These are phyloP conservation scores for Pygoscelis adeliae DNA, from an alignment of 2,113 vertebrate species.

Conservation along the genomic window DNA sequence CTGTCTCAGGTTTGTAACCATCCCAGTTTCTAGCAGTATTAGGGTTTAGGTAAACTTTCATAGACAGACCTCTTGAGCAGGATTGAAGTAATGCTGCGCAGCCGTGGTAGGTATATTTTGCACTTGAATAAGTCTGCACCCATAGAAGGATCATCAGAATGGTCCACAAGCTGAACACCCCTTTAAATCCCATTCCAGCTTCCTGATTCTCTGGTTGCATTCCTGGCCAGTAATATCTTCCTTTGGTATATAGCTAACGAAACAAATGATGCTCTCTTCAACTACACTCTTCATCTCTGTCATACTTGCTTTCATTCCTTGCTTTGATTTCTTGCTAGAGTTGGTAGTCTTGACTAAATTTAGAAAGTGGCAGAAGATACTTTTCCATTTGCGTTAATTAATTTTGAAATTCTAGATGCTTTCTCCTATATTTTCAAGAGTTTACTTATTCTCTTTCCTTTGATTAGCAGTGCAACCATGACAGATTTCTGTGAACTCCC, in stretches of 20 bases:
- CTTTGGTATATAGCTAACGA: background rate
- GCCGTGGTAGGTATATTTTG: background rate
- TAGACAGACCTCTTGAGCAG: background rate
- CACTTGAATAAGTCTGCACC: background rate
- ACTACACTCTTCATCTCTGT: background rate
- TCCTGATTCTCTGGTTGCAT: background rate
- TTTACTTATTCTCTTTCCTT: background rate
- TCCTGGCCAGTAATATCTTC: background rate
- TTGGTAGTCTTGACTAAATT: background rate
- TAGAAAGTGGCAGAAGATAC: background rate
- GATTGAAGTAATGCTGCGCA: background rate
- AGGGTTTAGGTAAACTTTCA: background rate
- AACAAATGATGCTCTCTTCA: background rate
- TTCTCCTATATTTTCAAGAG: background rate
- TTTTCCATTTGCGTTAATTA: background rate
- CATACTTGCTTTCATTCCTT: background rate
- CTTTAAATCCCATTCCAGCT: background rate
- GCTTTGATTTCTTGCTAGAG: background rate
- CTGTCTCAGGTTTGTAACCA: background rate
- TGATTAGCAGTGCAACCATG: background rate
- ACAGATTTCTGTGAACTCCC: background rate
- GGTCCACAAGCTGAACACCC: background rate
- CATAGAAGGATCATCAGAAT: background rate
- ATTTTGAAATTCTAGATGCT: background rate
- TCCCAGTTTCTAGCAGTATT: background rate